Evolutionary conservation across 2,113 vertebrate genomes (phyloP), one percentile per base, ranked within the genome.

Genomic region (Callorhinus ursinus): DNA sequence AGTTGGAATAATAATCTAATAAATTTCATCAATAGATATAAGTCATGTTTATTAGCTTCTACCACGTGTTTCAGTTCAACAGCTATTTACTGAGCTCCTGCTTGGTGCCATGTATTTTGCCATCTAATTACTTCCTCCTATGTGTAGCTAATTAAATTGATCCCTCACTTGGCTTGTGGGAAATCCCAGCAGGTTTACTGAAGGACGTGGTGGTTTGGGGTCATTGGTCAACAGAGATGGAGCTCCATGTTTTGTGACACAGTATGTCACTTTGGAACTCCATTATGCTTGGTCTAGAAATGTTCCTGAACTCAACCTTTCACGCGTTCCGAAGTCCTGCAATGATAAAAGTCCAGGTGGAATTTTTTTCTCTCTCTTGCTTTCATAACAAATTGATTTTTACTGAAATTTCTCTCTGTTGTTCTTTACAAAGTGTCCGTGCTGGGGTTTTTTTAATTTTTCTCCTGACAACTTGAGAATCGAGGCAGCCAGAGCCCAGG

Each of bases 371-470:
- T 39, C 39, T 53, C 0, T 63, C 76, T 92, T 85, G 57, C n/a
- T 97, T 95, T 95, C 16, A 42, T 85, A 93, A 57, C 42, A 93
- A 22, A 36, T 69, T 90, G 49, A 26, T 81, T 95, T 94, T 79
- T 61, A 65, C 72, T 85, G 74, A 88, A 72, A 49, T 46, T 88
- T 94, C 15, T 81, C 55, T 51, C n/a, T 81, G 18, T 69, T 83
- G n/a, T 61, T 88, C 14, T 97, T 84, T 97, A 76, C 28, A 46
- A 49, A 74, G 26, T 31, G 15, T 97, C 53, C 49, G 6, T 84
- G 79, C 79, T 88, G 33, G 39, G 36, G 86, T 22, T 36, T 76
- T 72, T 72, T 53, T 46, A 13, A 4, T 39, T 88, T 67, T 39
- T 51, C 31, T 31, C 74, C 84, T 72, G 63, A 67, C 26, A 63